Evolutionary conservation across 2,888 invertebrate genomes (phyloP), one percentile per base, ranked within the genome.

Genomic region (Himalopsyche anomala): DNA sequence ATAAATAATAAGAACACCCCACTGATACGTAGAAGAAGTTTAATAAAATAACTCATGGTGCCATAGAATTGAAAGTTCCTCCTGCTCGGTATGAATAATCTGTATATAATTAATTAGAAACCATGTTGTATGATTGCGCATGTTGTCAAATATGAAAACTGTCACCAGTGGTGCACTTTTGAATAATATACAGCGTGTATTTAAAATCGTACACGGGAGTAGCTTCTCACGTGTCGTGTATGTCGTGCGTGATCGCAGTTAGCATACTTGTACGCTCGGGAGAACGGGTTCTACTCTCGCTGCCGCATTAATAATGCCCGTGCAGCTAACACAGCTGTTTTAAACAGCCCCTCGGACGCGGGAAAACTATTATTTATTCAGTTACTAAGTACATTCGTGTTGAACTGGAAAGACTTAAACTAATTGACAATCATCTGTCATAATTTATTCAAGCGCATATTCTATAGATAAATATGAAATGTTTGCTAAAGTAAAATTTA

Each of bases 221-320:
- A 74, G 74, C 74, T 38, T 74, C 74, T 74, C 74, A 74, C 74
- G 74, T 74, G 74, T 74, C 74, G 74, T 74, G 74, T 74, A 36
- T 74, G 38, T 36, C 74, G 74, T 74, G 74, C 74, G 74, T 74
- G 38, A 38, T 74, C 15, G 74, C 74, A 36, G 74, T 74, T 74
- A 74, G 74, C 36, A 28, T 1, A 74, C 74, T 74, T 38, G 74
- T 15, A 36, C 19, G 74, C 36, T 38, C 38, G 0, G 74, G 19
- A 36, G 36, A 74, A 74, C 74, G 74, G 28, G 74, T 74, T 74
- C 74, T 38, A 74, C 19, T 74, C 74, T 36, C 74, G 74, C 74
- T 36, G 36, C 74, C 15, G 74, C 74, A 74, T 74, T 36, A 74
- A 36, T 74, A 74, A 74, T 11, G 74, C 4, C 74, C 36, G 9